These are phyloP conservation scores for Parauchenoglanis punctatus DNA, from an alignment of 2,797 vertebrate genomes.

Conservation along the genomic window DNA sequence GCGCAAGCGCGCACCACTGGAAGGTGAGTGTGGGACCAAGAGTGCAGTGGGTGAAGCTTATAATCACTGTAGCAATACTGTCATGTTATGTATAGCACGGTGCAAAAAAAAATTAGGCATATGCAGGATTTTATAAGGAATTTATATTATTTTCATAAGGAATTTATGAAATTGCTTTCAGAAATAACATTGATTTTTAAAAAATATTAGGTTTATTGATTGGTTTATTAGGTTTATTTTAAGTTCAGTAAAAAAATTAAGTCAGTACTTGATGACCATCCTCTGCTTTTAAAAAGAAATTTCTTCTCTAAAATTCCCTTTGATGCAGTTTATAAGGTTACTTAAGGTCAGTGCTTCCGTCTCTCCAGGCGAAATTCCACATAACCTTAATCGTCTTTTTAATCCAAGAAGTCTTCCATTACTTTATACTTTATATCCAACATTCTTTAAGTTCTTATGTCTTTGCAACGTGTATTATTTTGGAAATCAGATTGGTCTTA, in stretches of 20 bases:
- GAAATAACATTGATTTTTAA: background rate
- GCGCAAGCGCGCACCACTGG: slow-evolving; percentile 81
- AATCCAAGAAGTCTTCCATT: background rate
- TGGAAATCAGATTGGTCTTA: background rate
- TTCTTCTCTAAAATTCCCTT: background rate
- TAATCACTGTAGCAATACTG: background rate
- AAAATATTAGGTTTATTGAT: too few relatives aligned
- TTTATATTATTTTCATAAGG: too few relatives aligned
- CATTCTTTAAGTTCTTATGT: background rate
- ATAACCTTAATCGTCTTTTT: background rate
- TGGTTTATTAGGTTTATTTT: too few relatives aligned
- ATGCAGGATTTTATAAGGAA: too few relatives aligned
- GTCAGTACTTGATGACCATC: background rate
- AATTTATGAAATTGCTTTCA: background rate
- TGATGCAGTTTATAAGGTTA: background rate
- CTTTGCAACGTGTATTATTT: background rate
- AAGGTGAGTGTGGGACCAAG: slow-evolving; percentile 68
- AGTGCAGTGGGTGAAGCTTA: background rate
- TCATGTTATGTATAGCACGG: background rate
- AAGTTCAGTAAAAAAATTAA: background rate
- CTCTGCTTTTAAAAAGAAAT: background rate
- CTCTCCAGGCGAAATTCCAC: background rate
- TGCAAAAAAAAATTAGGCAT: background rate
- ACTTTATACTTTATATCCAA: background rate
- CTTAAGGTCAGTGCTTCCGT: background rate